Base-by-base conservation (phyloP, 2,113 vertebrate genomes). In the Sciurus niger region DNA sequence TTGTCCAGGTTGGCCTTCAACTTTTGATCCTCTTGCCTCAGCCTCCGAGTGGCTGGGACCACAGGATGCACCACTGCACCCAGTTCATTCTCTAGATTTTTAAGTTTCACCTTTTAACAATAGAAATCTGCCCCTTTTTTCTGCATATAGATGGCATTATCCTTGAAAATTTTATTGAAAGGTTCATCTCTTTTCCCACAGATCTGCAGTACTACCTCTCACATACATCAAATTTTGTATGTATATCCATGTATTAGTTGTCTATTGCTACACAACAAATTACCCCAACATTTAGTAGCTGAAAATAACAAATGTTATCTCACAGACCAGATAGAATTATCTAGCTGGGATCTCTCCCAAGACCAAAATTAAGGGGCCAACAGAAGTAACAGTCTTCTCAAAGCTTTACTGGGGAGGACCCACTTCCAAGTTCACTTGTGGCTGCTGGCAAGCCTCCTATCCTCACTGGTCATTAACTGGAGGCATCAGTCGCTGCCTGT, bases 261-360 rank as follows among this genome's bases (percentile, higher is more conserved):
- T 90, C 17, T 67, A 73, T 85, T 89, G 14, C 55, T 85, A 13
- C 18, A 53, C 8, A 63, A 28, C 25, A 82, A 51, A 65, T 73
- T 51, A 78, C n/a, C 46, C 79, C n/a, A 84, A 72, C 89, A 92
- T 55, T 58, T 76, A 77, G 78, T 53, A 83, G 58, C 58, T 90
- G 10, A 43, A 84, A 89, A 65, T 34, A 93, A 60, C 16, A 84
- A 22, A 24, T 9, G 24, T 89, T 73, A 73, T 79, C 22, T 89
- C 43, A 74, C n/a, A 37, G 43, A 60, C 51, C 83, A 63, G 32
- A 65, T 63, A 28, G 22, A 84, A 70, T 17, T 43, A 46, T 37
- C 70, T 55, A 73, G 30, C 11, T 12, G 24, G 43, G n/a, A 11
- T 53, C 40, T 78, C 53, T 78, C 53, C 84, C 43, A 72, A 94